Conservation (phyloP, 2,113 vertebrate species). For the Stegastes partitus region DNA sequence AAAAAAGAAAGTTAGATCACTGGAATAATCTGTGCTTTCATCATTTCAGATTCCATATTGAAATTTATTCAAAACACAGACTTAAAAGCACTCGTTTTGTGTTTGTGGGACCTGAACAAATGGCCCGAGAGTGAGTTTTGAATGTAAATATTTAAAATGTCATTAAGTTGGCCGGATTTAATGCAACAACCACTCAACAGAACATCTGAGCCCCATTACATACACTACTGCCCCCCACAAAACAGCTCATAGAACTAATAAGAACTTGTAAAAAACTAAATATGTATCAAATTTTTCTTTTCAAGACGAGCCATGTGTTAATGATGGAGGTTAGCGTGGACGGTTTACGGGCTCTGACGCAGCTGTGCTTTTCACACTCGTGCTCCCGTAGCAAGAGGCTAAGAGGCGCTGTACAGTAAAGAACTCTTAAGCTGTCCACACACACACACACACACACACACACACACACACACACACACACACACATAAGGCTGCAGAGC, state of each 20-base stretch:
- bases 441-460: constrained; percentile 26
- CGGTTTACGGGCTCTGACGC: constrained; percentile 30
- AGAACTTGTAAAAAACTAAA: constrained; percentile 48
- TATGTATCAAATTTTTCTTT: constrained; percentile 56
- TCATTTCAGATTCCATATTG: too few species aligned
- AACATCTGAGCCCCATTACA: constrained; percentile 53
- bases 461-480: constrained; percentile 23
- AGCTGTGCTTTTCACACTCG: constrained; percentile 53
- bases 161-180: constrained; percentile 29
- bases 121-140: neutral
- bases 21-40: neutral
- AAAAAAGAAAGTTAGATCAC: too few species aligned
- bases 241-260: constrained; percentile 62
- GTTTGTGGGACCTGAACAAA: neutral
- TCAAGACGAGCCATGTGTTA: constrained; percentile 54
- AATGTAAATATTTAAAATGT: constrained; percentile 16
- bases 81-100: neutral
- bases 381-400: constrained; percentile 22
- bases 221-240: constrained; percentile 38
- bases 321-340: constrained; percentile 39
- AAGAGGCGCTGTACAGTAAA: constrained; percentile 13
- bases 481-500: constrained; percentile 19
- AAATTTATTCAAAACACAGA: neutral
- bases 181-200: constrained; percentile 7
- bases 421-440: neutral